phyloP scores from a whole-genome alignment of 1,140 invertebrate species.

The Pseudomyrmex pallidus region DNA sequence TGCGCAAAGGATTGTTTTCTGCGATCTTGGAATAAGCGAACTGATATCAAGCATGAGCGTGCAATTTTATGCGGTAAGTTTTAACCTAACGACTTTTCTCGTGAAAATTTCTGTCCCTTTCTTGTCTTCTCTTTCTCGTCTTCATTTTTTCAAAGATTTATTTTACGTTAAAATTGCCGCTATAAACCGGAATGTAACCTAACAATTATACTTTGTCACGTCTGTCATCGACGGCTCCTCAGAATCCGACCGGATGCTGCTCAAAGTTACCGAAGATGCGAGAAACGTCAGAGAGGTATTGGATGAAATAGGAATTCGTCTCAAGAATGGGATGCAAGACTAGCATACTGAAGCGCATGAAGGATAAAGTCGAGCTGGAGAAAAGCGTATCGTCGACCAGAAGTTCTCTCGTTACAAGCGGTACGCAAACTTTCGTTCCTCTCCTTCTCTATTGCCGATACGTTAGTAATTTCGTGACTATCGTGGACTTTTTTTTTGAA shows the following conservation, averaged over 20 bases:
- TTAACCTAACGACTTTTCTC: not conserved
- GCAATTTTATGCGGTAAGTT: constrained; percentile 44
- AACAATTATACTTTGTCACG: constrained; percentile 26
- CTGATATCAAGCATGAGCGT: constrained; percentile 45
- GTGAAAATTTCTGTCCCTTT: not conserved
- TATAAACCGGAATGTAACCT: constrained; percentile 36
- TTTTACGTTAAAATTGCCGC: not conserved
- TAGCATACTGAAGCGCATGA: constrained; percentile 61
- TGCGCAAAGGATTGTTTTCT: constrained; percentile 44
- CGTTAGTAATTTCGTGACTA: not conserved
- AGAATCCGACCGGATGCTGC: constrained; percentile 35
- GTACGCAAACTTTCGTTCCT: constrained; percentile 38
- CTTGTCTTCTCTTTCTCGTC: not conserved
- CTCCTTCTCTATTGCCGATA: not conserved
- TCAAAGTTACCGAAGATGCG: constrained; percentile 37
- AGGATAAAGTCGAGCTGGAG: constrained; percentile 46
- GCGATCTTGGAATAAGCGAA: constrained; percentile 29
- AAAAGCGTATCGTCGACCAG: constrained; percentile 48
- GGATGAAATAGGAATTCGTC: constrained; percentile 44
- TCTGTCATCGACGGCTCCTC: constrained; percentile 9
- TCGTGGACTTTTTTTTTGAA: not conserved
- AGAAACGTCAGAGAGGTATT: constrained; percentile 11
- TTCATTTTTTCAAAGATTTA: not conserved
- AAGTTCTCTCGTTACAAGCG: constrained; percentile 33
- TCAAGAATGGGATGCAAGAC: constrained; percentile 69